phyloP scores from a whole-genome alignment of 2,888 invertebrate species.

The Pharmacophagus antenor region DNA sequence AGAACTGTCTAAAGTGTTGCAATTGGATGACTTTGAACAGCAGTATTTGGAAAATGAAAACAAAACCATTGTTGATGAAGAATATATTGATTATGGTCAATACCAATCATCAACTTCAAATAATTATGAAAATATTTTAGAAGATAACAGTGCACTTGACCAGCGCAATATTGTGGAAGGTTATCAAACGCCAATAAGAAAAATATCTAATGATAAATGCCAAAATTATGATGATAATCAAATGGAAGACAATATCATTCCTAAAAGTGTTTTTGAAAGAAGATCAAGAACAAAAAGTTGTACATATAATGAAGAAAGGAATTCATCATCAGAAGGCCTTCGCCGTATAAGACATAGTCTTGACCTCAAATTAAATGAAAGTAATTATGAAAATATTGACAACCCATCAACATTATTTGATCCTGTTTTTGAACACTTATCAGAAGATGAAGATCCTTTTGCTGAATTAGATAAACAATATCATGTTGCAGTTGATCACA shows the following conservation, averaged over 20 bases:
- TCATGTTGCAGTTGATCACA: constrained; percentile 73
- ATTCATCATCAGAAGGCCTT: constrained; percentile 37
- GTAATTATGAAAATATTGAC: constrained; percentile 35
- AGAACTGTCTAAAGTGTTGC: constrained; percentile 79
- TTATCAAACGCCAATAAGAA: constrained; percentile 31
- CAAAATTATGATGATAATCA: constrained; percentile 35
- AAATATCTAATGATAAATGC: constrained; percentile 35
- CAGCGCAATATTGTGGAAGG: neutral
- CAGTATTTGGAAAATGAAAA: constrained; percentile 42
- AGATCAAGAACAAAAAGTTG: constrained; percentile 40
- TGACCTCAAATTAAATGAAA: constrained; percentile 31
- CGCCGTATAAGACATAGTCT: constrained; percentile 33
- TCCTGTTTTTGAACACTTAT: constrained; percentile 50
- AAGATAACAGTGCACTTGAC: constrained; percentile 31
- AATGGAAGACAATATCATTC: constrained; percentile 32
- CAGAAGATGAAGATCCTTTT: constrained; percentile 63
- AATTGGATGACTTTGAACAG: constrained; percentile 62
- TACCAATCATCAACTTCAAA: constrained; percentile 25
- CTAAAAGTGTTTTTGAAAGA: constrained; percentile 51
- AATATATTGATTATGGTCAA: constrained; percentile 38
- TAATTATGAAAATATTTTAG: constrained; percentile 30
- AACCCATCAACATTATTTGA: constrained; percentile 52
- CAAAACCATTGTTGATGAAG: constrained; percentile 37
- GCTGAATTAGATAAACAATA: constrained; percentile 72
- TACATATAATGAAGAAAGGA: constrained; percentile 38